Evolutionary conservation across 2,113 vertebrate genomes (phyloP).

Genomic region (Octodon degus): DNA sequence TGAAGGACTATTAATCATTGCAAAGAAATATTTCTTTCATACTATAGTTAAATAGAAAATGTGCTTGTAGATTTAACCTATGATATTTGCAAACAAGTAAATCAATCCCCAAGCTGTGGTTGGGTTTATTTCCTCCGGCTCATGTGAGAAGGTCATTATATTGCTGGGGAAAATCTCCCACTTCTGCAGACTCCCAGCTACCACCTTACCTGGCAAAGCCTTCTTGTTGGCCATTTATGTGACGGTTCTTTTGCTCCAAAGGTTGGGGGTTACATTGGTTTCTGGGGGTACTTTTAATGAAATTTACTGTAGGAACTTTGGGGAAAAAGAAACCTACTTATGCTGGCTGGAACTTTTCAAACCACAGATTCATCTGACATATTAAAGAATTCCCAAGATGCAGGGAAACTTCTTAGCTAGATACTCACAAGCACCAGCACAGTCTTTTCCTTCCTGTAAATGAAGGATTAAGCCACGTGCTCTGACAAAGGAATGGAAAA

Average conservation of each 20-base stretch:
- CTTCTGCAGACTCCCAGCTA: neutral
- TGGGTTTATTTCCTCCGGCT: conserved; percentile 29
- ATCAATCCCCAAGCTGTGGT: neutral
- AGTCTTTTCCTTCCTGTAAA: neutral
- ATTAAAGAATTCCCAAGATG: neutral
- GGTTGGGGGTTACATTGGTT: neutral
- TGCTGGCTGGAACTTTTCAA: neutral
- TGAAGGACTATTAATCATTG: neutral
- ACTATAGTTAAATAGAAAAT: conserved; percentile 28
- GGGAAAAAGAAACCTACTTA: neutral
- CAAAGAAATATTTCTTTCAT: conserved; percentile 31
- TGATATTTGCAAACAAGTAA: conserved; percentile 6
- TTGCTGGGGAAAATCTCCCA: neutral
- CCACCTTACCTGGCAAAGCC: neutral
- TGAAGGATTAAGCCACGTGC: neutral
- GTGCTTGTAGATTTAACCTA: neutral
- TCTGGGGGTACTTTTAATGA: neutral
- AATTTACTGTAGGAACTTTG: neutral
- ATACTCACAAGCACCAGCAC: neutral
- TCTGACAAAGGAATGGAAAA: conserved; percentile 10
- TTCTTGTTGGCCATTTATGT: neutral
- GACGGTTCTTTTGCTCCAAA: neutral
- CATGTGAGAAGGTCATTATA: neutral
- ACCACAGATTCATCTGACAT: conserved; percentile 27
- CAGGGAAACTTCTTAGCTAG: neutral